Evolutionary conservation across 2,797 vertebrate genomes (phyloP).

Genomic region (Enteromius mattozi): DNA sequence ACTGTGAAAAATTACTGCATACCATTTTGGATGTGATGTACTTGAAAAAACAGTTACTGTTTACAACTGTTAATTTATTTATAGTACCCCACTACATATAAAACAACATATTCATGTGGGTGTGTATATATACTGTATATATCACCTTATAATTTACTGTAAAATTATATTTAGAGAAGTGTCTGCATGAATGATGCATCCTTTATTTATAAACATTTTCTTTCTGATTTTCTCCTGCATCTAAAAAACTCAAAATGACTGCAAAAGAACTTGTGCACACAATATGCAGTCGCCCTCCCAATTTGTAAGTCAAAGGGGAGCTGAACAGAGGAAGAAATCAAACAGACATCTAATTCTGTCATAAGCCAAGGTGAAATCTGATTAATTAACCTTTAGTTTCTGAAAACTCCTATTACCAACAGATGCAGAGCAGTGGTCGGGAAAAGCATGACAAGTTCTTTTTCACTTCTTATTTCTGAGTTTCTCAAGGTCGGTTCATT

Average conservation of each 20-base stretch:
- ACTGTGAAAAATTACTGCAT: neutral
- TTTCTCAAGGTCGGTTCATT: neutral
- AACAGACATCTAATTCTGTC: neutral
- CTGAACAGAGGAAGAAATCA: neutral
- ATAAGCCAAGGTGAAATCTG: neutral
- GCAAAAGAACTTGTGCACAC: neutral
- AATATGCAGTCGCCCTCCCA: neutral
- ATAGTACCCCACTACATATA: neutral
- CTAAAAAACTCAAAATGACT: neutral
- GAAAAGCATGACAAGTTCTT: neutral
- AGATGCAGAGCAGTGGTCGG: neutral
- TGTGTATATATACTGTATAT: neutral
- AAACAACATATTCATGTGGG: neutral
- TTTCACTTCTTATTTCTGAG: too few species aligned
- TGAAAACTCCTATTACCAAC: neutral
- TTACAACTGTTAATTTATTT: neutral
- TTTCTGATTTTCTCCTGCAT: neutral
- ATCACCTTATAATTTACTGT: neutral
- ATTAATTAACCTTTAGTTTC: neutral
- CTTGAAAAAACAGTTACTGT: neutral
- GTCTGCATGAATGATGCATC: neutral
- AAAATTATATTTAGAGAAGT: neutral
- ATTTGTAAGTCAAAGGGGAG: conserved; percentile 1
- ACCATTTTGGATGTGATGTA: neutral
- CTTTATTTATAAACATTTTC: neutral